These are phyloP conservation scores for Bombyx mandarina DNA, from an alignment of 1,140 invertebrate genomes.

Conservation along the genomic window DNA sequence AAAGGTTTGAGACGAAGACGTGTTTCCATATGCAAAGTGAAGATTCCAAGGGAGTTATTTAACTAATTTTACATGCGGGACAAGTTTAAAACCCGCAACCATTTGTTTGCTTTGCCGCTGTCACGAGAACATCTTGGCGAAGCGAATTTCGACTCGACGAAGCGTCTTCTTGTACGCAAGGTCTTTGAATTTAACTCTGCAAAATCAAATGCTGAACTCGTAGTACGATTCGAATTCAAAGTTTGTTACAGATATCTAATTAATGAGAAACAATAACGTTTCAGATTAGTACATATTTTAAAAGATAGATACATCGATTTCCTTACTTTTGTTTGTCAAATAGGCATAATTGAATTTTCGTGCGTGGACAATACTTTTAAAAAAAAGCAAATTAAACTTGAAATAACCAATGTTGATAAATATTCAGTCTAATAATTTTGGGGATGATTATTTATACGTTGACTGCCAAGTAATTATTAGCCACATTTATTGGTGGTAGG, in stretches of 20 bases:
- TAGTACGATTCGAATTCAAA: constrained; percentile 13
- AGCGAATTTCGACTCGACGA: constrained; percentile 13
- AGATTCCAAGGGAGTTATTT: constrained; percentile 47
- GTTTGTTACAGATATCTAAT: not conserved
- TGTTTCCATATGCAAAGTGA: constrained; percentile 44
- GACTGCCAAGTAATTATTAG: too few relatives aligned
- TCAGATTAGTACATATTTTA: too few relatives aligned
- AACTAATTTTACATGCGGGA: constrained; percentile 56
- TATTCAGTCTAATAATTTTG: too few relatives aligned
- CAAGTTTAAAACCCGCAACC: constrained; percentile 50
- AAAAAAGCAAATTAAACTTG: too few relatives aligned
- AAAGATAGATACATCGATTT: too few relatives aligned
- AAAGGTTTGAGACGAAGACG: constrained; percentile 58
- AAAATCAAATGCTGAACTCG: constrained; percentile 26
- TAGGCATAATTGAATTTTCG: too few relatives aligned
- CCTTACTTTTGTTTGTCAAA: too few relatives aligned
- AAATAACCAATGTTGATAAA: too few relatives aligned
- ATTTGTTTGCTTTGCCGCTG: constrained; percentile 40
- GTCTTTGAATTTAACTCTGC: constrained; percentile 24
- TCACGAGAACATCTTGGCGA: constrained; percentile 23
- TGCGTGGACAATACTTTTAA: too few relatives aligned
- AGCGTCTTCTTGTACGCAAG: constrained; percentile 11
- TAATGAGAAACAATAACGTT: too few relatives aligned
- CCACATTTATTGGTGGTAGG: too few relatives aligned
- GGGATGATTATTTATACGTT: too few relatives aligned